Evolutionary conservation across 2,113 vertebrate genomes (phyloP).

Genomic region (Coryphaenoides rupestris): DNA sequence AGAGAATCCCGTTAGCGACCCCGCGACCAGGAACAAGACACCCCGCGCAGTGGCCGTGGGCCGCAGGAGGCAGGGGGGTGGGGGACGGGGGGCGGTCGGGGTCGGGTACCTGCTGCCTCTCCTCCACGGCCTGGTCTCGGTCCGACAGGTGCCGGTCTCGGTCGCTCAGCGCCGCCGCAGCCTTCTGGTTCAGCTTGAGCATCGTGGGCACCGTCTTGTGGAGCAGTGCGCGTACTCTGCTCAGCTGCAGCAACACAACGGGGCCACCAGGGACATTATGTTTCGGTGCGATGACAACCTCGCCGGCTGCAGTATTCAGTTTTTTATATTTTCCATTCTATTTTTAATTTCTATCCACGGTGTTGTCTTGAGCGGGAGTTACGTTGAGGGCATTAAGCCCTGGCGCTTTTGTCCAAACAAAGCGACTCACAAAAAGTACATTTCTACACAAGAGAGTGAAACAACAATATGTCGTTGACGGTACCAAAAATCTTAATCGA

Average conservation of each 20-base stretch:
- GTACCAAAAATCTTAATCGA: too few relatives aligned
- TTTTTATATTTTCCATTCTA: too few relatives aligned
- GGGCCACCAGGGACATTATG: background rate
- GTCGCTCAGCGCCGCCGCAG: slow-evolving; percentile 60
- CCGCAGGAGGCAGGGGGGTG: too few relatives aligned
- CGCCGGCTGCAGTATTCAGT: background rate
- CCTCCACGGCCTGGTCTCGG: slow-evolving; percentile 62
- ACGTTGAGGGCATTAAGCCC: too few relatives aligned
- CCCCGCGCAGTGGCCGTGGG: background rate
- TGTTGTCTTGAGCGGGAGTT: too few relatives aligned
- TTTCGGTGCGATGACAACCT: background rate
- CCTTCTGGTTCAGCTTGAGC: slow-evolving; percentile 67
- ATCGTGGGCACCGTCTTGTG: slow-evolving; percentile 60
- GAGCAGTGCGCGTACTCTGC: slow-evolving; percentile 59
- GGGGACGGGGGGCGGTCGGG: background rate
- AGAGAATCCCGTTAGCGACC: background rate
- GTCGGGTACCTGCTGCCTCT: slow-evolving; percentile 59
- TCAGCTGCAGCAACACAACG: slow-evolving; percentile 67
- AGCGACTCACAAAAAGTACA: too few relatives aligned
- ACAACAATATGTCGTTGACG: too few relatives aligned
- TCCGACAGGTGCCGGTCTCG: slow-evolving; percentile 53
- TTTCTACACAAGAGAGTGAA: too few relatives aligned
- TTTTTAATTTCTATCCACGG: too few relatives aligned
- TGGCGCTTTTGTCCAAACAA: too few relatives aligned
- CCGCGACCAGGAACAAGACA: background rate